phyloP scores from a whole-genome alignment of 1,140 invertebrate genomes.

The Brachionus rubens region DNA sequence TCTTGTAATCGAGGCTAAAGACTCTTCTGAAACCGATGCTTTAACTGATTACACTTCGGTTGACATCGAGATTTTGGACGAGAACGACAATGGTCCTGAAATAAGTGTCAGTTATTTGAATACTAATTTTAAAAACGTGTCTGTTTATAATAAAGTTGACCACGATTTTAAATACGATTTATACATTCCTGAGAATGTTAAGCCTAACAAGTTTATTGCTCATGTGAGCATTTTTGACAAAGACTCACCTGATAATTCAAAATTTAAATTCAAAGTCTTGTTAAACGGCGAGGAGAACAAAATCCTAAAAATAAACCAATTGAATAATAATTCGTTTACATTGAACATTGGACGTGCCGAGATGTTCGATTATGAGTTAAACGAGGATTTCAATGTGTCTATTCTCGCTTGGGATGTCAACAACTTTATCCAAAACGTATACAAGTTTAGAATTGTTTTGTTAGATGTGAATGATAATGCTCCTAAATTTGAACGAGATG shows the following conservation, averaged over 20 bases:
- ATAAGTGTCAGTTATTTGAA: conserved; percentile 40
- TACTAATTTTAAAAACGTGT: neutral
- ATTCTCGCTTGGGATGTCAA: conserved; percentile 22
- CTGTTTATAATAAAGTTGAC: neutral
- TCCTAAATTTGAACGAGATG: neutral
- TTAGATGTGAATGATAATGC: conserved; percentile 7
- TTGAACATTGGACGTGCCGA: neutral
- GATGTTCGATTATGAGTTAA: conserved; percentile 22
- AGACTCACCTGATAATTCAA: conserved; percentile 13
- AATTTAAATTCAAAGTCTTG: conserved; percentile 23
- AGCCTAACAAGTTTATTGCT: conserved; percentile 23
- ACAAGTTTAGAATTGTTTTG: neutral
- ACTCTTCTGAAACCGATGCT: neutral
- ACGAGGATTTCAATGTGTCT: conserved; percentile 20
- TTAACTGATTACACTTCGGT: conserved; percentile 6
- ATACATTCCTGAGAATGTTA: neutral
- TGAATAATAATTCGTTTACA: conserved; percentile 32
- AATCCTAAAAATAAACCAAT: neutral
- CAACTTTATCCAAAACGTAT: neutral
- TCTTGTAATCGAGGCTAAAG: conserved; percentile 13
- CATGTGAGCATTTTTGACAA: conserved; percentile 41
- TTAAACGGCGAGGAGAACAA: neutral
- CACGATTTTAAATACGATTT: neutral
- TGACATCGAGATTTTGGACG: conserved; percentile 11
- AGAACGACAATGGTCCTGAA: conserved; percentile 42